phyloP scores from a whole-genome alignment of 92 coral and sea anemone genomes.

The Galaxea fascicularis region DNA sequence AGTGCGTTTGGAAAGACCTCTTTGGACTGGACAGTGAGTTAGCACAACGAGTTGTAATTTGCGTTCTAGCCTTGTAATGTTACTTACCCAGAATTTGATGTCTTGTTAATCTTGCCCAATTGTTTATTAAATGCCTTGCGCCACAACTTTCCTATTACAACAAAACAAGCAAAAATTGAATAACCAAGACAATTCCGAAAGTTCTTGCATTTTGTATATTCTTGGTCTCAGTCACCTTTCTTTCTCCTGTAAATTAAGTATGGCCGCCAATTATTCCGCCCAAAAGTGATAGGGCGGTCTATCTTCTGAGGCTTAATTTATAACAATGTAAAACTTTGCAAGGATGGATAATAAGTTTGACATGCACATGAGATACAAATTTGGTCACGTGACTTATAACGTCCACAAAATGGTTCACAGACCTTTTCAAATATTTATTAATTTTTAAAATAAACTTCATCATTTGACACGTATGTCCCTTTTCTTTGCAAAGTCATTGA shows the following conservation, averaged over 20 bases:
- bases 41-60: background rate
- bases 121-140: background rate
- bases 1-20: background rate
- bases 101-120: background rate
- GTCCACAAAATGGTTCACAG: background rate
- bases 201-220: background rate
- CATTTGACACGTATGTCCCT: background rate
- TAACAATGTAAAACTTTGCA: no score
- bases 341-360: background rate
- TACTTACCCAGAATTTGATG: slow-evolving; percentile 6
- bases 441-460: background rate
- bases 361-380: background rate
- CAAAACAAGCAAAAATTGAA: background rate
- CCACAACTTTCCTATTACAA: slow-evolving; percentile 8
- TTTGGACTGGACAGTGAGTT: slow-evolving; percentile 6
- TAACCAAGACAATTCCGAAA: background rate
- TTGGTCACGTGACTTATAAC: background rate
- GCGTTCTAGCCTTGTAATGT: background rate
- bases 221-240: background rate
- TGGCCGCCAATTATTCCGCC: no score
- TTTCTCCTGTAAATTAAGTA: background rate
- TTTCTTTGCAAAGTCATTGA: background rate
- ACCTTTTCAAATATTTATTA: background rate
- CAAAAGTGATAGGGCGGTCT: no score
- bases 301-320: no score